Evolutionary conservation across 2,113 vertebrate genomes (phyloP).

Genomic region (Calonectris borealis): DNA sequence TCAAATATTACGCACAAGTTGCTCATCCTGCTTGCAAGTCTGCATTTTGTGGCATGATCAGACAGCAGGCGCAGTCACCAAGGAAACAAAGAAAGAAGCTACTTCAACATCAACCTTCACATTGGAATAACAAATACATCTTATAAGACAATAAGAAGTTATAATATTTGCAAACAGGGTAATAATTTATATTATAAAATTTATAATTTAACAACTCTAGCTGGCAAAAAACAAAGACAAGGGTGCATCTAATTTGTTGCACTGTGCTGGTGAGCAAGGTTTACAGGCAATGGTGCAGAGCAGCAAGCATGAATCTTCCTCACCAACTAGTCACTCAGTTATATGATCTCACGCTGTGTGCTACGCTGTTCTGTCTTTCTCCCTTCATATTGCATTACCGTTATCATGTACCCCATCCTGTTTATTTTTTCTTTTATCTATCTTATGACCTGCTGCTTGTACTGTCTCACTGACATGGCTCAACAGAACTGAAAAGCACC

Average conservation of each 20-base stretch:
- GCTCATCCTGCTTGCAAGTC: background rate
- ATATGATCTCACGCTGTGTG: background rate
- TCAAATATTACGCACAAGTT: background rate
- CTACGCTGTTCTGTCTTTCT: background rate
- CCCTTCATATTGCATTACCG: background rate
- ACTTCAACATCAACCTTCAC: background rate
- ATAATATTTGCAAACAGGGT: slow-evolving; percentile 42
- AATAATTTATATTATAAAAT: slow-evolving; percentile 41
- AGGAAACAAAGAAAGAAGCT: slow-evolving; percentile 57
- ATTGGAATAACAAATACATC: slow-evolving; percentile 1
- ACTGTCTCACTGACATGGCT: background rate
- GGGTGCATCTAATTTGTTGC: background rate
- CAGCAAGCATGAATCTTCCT: slow-evolving; percentile 15
- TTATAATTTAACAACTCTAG: slow-evolving; percentile 36
- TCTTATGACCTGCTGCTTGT: background rate
- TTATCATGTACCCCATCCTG: background rate
- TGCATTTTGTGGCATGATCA: background rate
- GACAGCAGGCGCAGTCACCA: slow-evolving; percentile 33
- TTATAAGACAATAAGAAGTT: background rate
- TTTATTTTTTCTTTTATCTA: background rate
- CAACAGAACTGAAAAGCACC: background rate
- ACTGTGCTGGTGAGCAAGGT: background rate
- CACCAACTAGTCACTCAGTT: background rate
- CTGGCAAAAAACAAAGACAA: background rate
- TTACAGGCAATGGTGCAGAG: background rate